Evolutionary conservation across 2,113 vertebrate genomes (phyloP).

Genomic region (Sitta europaea): DNA sequence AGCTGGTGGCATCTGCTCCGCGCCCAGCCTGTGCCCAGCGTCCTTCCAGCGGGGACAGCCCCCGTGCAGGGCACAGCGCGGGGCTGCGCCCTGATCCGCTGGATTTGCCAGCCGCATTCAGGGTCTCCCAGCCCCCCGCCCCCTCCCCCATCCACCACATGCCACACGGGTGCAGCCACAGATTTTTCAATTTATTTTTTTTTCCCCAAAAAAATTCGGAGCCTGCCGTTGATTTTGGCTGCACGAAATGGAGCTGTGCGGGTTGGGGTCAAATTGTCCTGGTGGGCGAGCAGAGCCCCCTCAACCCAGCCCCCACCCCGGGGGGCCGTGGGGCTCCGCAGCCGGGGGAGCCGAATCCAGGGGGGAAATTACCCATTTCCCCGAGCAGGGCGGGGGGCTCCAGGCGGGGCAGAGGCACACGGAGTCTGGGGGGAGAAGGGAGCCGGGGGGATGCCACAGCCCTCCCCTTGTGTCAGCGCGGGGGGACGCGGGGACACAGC

Average conservation of each 20-base stretch:
- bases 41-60: background rate
- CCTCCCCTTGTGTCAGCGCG: too few species aligned
- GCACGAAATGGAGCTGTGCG: fast-evolving
- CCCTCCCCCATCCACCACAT: background rate
- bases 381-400: background rate
- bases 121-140: background rate
- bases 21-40: background rate
- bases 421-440: background rate
- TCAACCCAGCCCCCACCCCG: fast-evolving
- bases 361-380: background rate
- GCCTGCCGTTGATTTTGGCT: background rate
- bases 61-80: fast-evolving
- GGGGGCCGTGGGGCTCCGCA: background rate
- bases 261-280: background rate
- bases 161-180: background rate
- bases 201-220: background rate
- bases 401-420: background rate
- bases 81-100: fast-evolving
- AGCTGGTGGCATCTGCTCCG: background rate
- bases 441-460: background rate
- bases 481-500: background rate
- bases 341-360: background rate
- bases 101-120: fast-evolving
- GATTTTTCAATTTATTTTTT: background rate
- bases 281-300: background rate